Base-by-base conservation (phyloP, 2,888 invertebrate species). In the Shargacucullia verbasci region DNA sequence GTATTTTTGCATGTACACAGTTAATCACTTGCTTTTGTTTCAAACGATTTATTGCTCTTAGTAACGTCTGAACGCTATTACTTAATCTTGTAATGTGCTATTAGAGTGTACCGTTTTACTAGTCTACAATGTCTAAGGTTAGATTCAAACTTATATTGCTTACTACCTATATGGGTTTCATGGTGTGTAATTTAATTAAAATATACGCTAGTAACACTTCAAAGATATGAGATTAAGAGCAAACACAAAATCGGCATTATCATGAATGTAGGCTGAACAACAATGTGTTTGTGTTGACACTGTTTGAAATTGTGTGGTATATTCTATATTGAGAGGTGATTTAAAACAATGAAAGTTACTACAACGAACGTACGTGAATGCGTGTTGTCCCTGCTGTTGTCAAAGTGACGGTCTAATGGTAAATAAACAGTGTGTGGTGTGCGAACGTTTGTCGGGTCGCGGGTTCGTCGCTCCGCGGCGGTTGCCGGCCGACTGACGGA, bases 361-460 rank as follows among this genome's bases (percentile, higher is more conserved):
- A 58, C 50, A 60, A 71, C 44, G 45, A 79, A 86, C 86, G 76
- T 86, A 86, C 91, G 87, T 90, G 85, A 81, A 83, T 84, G 83
- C 81, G 85, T 87, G 86, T 79, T 79, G 85, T 83, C 84, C 81
- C 85, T 82, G 79, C 72, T 82, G 82, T 82, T 80, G 80, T 84
- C 78, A 80, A 82, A 82, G 83, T 86, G 83, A 62, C 80, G 78
- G 65, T 82, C 62, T 82, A 70, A 80, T 86, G 82, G 88, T 89
- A 87, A 87, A 88, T 85, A 89, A 91, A 89, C 85, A 85, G 81
- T 85, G 86, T 88, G 77, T 79, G 63, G 66, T 74, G 73, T 81
- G 72, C 79, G 70, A 76, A 78, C 75, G 78, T n/a, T n/a, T n/a
- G n/a, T 81, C 71, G 76, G 72, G 65, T 74, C 25, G 69, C 70